These are phyloP conservation scores for Potorous gilbertii DNA, from an alignment of 2,797 vertebrate genomes.

Conservation along the genomic window DNA sequence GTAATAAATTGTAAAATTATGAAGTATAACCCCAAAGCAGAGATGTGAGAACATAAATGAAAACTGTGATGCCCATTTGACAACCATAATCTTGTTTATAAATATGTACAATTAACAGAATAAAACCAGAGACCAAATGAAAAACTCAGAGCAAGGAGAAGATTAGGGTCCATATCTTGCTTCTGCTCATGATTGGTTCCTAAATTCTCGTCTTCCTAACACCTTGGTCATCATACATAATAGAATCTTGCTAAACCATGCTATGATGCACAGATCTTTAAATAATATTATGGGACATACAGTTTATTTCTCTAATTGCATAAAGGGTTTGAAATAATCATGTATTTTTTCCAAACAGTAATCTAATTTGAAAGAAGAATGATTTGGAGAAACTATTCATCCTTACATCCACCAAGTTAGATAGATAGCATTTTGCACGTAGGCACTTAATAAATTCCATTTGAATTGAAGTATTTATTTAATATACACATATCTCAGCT, in stretches of 20 bases:
- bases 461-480: neutral
- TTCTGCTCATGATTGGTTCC: neutral
- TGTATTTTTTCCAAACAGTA: neutral
- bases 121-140: neutral
- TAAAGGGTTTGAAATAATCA: constrained; percentile 6
- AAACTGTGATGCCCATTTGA: neutral
- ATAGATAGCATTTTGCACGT: neutral
- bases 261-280: neutral
- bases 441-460: neutral
- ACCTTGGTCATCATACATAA: neutral
- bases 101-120: neutral
- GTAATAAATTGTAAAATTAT: neutral
- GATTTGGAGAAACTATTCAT: neutral
- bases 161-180: neutral
- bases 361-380: constrained; percentile 10
- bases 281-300: neutral
- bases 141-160: neutral
- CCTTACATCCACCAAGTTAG: neutral
- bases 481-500: neutral
- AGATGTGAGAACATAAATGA: neutral
- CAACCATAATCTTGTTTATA: neutral
- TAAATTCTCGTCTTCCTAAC: neutral
- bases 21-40: neutral
- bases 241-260: neutral
- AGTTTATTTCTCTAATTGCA: neutral